Evolutionary conservation across 2,113 vertebrate genomes (phyloP), one percentile per base, ranked within the genome.

Genomic region (Monopterus albus): DNA sequence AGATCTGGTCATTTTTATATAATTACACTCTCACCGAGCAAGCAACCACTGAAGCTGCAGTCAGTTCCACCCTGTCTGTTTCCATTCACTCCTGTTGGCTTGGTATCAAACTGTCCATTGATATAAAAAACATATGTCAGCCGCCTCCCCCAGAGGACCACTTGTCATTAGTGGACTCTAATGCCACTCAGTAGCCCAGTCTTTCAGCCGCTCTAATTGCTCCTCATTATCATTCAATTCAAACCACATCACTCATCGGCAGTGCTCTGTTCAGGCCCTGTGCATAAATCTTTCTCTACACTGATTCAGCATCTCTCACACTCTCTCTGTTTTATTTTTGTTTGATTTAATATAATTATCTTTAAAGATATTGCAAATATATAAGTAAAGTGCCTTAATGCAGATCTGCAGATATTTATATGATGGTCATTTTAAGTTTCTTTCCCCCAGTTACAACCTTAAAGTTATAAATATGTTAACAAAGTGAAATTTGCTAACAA

Each of bases 81-180:
- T 76, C 15, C 52, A 47, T 42, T 47, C 33, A 21, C 39, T 52
- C 31, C 23, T 28, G 5, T 33, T 36, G 56, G 42, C 70, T 18
- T 20, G 33, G 23, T 45, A 13, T 75, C 28, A 36, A 29, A 26
- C 59, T 29, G 10, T 15, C 46, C 36, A 40, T 51, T 71, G 60
- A 78, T 35, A 26, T n/a, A 50, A 67, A 47, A 55, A 50, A 51
- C 38, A 51, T 43, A 51, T 14, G 57, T 78, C 56, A 63, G 52
- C 39, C 50, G 52, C 39, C 23, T 1, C 50, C 51, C 60, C 29
- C 42, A 14, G 65, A 62, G 65, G 80, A 70, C 9, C 56, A 26
- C 35, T 74, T 51, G 42, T 71, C 61, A 20, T 50, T 53, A 58
- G 40, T 20, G 28, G 39, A 64, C 60, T 60, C 50, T 58, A 59